These are phyloP conservation scores for Ennomos fuscantarius DNA, from an alignment of 2,888 invertebrate genomes.

Conservation along the genomic window DNA sequence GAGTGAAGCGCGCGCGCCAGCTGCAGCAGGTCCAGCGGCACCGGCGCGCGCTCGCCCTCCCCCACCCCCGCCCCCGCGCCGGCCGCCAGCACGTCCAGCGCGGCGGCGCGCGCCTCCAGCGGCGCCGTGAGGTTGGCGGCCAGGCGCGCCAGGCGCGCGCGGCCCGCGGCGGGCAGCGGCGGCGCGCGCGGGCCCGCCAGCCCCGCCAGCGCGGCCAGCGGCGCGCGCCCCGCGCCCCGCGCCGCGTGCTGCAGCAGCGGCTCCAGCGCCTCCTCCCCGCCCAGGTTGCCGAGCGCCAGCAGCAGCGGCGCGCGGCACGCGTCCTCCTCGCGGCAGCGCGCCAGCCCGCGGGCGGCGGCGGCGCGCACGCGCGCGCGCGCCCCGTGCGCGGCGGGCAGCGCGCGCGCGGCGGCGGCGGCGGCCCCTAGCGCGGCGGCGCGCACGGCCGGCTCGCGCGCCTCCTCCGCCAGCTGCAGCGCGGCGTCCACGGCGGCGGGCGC, in stretches of 20 bases:
- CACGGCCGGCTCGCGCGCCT: conserved; percentile 49
- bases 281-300: conserved; percentile 63
- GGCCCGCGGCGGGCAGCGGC: conserved; percentile 25
- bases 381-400: conserved; percentile 39
- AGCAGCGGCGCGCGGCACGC: conserved; percentile 47
- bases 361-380: conserved; percentile 53
- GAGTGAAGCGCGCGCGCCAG: conserved; percentile 41
- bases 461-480: conserved; percentile 30
- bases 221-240: conserved; percentile 30
- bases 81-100: conserved; percentile 50
- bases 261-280: conserved; percentile 54
- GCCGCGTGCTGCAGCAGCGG: conserved; percentile 53
- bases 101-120: conserved; percentile 57
- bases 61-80: conserved; percentile 33
- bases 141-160: conserved; percentile 39
- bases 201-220: conserved; percentile 43
- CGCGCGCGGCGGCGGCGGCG: conserved; percentile 35
- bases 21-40: conserved; percentile 44
- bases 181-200: conserved; percentile 38
- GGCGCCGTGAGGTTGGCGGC: conserved; percentile 42
- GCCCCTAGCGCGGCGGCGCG: conserved; percentile 46
- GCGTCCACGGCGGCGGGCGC: conserved; percentile 47
- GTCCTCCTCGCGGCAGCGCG: conserved; percentile 50
- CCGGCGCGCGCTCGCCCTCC: conserved; percentile 17
- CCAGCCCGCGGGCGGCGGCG: conserved; percentile 29